Evolutionary conservation across 2,888 invertebrate species (phyloP).

Genomic region (Cenopis cana): DNA sequence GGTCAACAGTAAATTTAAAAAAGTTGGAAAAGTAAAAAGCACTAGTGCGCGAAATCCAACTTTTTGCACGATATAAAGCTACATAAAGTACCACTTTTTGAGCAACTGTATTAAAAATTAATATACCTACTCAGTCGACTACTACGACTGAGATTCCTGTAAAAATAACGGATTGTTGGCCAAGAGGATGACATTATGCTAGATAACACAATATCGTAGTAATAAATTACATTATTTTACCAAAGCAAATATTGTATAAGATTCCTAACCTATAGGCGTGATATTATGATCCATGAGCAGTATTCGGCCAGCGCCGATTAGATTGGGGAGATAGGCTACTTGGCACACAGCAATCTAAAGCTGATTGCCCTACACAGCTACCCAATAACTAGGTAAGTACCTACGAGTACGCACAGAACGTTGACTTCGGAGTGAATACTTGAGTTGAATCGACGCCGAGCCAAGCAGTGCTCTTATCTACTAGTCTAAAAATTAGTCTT

Average conservation of each 20-base stretch:
- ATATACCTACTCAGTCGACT: too few relatives aligned
- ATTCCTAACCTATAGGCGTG: conserved; percentile 1
- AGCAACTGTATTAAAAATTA: too few relatives aligned
- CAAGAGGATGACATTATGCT: background rate
- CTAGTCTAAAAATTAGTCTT: too few relatives aligned
- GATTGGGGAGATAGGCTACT: conserved; percentile 43
- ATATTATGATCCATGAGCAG: conserved; percentile 32
- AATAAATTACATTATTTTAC: conserved; percentile 9
- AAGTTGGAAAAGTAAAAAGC: too few relatives aligned
- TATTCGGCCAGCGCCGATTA: conserved; percentile 41
- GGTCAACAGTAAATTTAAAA: too few relatives aligned
- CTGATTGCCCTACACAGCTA: conserved; percentile 27
- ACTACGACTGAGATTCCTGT: background rate
- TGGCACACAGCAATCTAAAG: conserved; percentile 44
- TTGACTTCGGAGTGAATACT: conserved; percentile 13
- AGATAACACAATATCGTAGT: background rate
- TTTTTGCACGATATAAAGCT: too few relatives aligned
- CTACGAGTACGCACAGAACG: background rate
- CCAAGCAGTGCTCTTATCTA: background rate
- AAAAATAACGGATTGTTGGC: background rate
- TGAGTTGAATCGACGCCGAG: conserved; percentile 8
- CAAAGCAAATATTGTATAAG: conserved; percentile 1
- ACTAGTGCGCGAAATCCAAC: too few relatives aligned
- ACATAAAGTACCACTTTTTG: too few relatives aligned
- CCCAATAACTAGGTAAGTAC: background rate